A percentile compares a stretch with the other conserved stretches of the same genome.
Conservation (phyloP, 2,797 vertebrate genomes). For the Danio aesculapii region DNA sequence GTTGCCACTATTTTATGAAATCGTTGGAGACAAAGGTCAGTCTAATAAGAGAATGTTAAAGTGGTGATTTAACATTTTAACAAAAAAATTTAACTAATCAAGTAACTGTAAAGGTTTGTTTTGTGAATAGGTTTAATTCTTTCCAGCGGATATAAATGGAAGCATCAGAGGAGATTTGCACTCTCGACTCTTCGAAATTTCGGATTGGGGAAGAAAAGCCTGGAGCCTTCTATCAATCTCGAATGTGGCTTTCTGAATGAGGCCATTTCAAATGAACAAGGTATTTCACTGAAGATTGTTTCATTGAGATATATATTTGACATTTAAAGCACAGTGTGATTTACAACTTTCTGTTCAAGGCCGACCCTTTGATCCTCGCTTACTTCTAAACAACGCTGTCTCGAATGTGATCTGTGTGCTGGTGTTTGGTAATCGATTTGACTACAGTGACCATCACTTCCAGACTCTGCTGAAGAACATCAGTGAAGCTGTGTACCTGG, state of each 20-base stretch:
- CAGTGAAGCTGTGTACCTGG: conserved; percentile 31
- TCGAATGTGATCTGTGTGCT: conserved; percentile 63
- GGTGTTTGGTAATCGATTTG: conserved; percentile 63
- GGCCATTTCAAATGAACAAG: conserved; percentile 64
- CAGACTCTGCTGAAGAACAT: conserved; percentile 54
- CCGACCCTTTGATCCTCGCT: conserved; percentile 50
- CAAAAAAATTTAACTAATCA: not conserved
- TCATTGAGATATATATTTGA: not conserved
- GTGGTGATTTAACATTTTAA: not conserved
- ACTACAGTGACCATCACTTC: conserved; percentile 58
- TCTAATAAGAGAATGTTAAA: not conserved
- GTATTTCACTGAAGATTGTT: conserved; percentile 36
- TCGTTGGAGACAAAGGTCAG: conserved; percentile 56
- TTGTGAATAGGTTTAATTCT: conserved; percentile 64
- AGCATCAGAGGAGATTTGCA: conserved; percentile 73
- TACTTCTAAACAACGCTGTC: conserved; percentile 56
- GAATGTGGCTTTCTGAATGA: conserved; percentile 70
- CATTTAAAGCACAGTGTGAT: not conserved
- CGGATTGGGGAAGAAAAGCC: conserved; percentile 68
- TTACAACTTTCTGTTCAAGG: conserved; percentile 43
- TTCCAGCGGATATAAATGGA: conserved; percentile 69
- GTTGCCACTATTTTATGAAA: conserved; percentile 55
- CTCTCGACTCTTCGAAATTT: conserved; percentile 74
- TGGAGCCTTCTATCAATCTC: conserved; percentile 70
- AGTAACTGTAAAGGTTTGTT: not conserved